A percentile compares a stretch with the other conserved stretches of the same genome.
phyloP scores from a whole-genome alignment of 1,140 invertebrate species.

The Helicorthomorpha holstii region DNA sequence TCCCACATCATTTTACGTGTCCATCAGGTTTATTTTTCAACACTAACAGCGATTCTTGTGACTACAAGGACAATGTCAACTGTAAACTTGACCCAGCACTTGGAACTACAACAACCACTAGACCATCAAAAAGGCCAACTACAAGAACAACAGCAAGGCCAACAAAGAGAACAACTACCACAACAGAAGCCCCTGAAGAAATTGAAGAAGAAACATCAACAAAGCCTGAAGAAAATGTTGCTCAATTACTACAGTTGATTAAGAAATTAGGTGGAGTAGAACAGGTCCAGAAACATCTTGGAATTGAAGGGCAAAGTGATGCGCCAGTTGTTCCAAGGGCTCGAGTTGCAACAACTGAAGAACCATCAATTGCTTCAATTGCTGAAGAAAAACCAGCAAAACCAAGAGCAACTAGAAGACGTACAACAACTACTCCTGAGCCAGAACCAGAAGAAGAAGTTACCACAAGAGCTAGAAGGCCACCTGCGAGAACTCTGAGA shows the following conservation, averaged over 20 bases:
- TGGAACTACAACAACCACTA: constrained; percentile 26
- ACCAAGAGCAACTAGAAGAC: background rate
- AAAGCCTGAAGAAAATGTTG: constrained; percentile 35
- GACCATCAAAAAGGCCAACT: constrained; percentile 29
- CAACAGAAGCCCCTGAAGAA: constrained; percentile 16
- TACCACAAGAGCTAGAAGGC: background rate
- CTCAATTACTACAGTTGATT: constrained; percentile 15
- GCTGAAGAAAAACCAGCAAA: background rate
- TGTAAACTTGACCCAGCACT: constrained; percentile 38
- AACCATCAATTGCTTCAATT: background rate
- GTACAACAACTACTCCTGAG: constrained; percentile 1
- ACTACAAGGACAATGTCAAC: constrained; percentile 71
- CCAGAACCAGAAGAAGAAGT: background rate
- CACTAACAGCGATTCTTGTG: constrained; percentile 75
- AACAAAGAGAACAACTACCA: constrained; percentile 27
- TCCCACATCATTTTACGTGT: constrained; percentile 84
- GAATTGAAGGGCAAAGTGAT: constrained; percentile 1
- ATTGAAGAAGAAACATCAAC: constrained; percentile 15
- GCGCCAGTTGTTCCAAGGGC: background rate
- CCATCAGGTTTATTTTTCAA: constrained; percentile 80
- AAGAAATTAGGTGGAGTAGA: constrained; percentile 17
- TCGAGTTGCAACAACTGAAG: background rate
- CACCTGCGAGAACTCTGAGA: background rate
- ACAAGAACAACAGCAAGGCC: constrained; percentile 33
- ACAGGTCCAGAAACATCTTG: constrained; percentile 13